Evolutionary conservation across 2,113 vertebrate species (phyloP).

Genomic region (Progne subis): DNA sequence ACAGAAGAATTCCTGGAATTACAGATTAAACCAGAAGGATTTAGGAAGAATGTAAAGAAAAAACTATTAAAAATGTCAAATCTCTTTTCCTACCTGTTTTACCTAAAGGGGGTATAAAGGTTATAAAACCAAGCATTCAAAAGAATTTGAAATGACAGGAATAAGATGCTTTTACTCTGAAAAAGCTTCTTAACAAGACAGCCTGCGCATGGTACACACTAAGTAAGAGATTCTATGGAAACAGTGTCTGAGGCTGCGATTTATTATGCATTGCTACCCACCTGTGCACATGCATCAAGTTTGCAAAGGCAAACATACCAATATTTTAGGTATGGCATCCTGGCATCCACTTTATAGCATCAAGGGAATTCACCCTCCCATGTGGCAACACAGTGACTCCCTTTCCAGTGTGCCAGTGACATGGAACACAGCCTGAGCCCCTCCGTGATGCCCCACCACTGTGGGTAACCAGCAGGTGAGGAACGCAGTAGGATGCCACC

Average conservation of each 20-base stretch:
- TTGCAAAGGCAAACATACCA: background rate
- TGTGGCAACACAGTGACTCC: background rate
- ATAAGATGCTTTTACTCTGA: background rate
- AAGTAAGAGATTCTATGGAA: background rate
- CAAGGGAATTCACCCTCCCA: background rate
- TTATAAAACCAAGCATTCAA: background rate
- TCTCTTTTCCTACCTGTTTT: background rate
- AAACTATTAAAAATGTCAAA: conserved; percentile 18
- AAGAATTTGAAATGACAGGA: background rate
- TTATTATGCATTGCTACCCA: background rate
- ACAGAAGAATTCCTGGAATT: conserved; percentile 8
- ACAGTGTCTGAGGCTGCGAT: background rate
- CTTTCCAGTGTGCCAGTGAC: background rate
- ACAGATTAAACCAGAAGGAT: background rate
- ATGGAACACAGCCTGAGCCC: background rate
- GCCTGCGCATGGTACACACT: background rate
- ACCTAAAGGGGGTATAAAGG: background rate
- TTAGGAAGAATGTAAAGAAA: conserved; percentile 27
- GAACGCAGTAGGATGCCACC: background rate
- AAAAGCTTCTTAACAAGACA: conserved; percentile 11
- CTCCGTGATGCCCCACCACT: fast-evolving
- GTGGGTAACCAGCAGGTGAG: background rate
- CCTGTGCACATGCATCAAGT: background rate
- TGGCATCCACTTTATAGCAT: background rate
- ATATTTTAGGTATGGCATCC: background rate